Percentiles rank a stretch among this genome's conserved stretches.
Conservation (phyloP, 2,888 invertebrate species). For the Plebejus melissa region DNA sequence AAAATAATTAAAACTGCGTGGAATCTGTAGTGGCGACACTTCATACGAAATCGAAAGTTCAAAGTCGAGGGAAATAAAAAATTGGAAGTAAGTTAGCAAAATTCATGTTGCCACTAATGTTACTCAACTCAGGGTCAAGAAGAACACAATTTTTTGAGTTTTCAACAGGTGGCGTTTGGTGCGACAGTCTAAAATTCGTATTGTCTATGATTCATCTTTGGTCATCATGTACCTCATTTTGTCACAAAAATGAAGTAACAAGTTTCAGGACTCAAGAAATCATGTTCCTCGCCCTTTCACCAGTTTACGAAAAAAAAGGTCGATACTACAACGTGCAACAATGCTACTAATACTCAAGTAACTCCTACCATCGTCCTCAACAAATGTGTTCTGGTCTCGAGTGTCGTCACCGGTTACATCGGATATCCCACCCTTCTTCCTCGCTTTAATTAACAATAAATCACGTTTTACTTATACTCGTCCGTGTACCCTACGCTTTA, state of each 20-base stretch:
- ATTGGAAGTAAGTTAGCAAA: background rate
- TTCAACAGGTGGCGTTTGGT: background rate
- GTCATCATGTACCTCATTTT: background rate
- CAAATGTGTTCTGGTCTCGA: slow-evolving; percentile 53
- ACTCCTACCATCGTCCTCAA: slow-evolving; percentile 63
- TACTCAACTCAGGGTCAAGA: background rate
- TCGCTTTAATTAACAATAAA: slow-evolving; percentile 69
- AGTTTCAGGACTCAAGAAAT: background rate
- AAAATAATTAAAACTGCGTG: slow-evolving; percentile 22
- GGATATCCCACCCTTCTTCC: slow-evolving; percentile 66
- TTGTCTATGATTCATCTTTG: background rate
- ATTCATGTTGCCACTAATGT: background rate
- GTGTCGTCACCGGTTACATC: slow-evolving; percentile 58
- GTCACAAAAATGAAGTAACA: background rate
- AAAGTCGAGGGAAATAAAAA: background rate
- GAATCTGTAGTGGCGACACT: slow-evolving; percentile 31
- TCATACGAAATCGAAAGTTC: background rate
- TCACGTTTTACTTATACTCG: slow-evolving; percentile 33
- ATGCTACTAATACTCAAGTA: slow-evolving; percentile 35
- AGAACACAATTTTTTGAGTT: background rate
- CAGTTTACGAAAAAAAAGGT: slow-evolving; percentile 18
- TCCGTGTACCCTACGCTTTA: background rate
- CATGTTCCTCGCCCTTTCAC: background rate
- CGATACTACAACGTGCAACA: slow-evolving; percentile 35
- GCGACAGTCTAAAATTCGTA: background rate